Base-by-base conservation (phyloP, 2,797 vertebrate species). In the Australoheros facetus region DNA sequence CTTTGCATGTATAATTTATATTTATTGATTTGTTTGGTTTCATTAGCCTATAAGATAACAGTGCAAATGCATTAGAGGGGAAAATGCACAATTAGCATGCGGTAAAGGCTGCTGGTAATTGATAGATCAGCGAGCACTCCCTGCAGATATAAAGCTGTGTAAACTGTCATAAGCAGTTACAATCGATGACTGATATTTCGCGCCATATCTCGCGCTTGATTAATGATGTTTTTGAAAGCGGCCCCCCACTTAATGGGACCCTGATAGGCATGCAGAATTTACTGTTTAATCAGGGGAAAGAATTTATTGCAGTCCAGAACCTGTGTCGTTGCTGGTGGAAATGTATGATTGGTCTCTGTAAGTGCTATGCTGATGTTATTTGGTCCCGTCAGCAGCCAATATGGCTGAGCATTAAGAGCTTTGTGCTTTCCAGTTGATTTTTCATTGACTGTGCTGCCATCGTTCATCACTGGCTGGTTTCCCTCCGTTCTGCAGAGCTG, bases 1-100 rank as follows among this genome's bases (percentile, higher is more conserved):
- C 97, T 98, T 98, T 97, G 97, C 97, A 99, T 99, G 97, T 99
- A 99, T 99, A 99, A 99, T 99, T 99, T 99, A 99, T 99, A 99
- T 97, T 98, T 99, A 99, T 99, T 97, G 98, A 99, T 99, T 99
- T 98, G 96, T 96, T 96, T 95, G 96, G 97, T 97, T 99, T 99
- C 98, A 98, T 99, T 98, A 99, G 97, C 97, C 97, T 97, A 98
- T 98, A 97, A 97, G 98, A 99, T 98, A 99, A 98, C 97, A 97
- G 97, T 96, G 96, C 96, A 97, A 97, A 99, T 98, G 98, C 97
- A 98, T 98, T 99, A 98, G 96, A 95, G 97, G 95, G 96, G 97
- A 97, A 98, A 99, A 98, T 97, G 98, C 96, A 97, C 97, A 98
- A 99, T 99, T 98, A 98, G 97, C 96, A 97, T 96, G 96, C 96